Evolutionary conservation across 2,888 invertebrate genomes (phyloP), one percentile per base, ranked within the genome.

Genomic region (Iphiclides podalirius): DNA sequence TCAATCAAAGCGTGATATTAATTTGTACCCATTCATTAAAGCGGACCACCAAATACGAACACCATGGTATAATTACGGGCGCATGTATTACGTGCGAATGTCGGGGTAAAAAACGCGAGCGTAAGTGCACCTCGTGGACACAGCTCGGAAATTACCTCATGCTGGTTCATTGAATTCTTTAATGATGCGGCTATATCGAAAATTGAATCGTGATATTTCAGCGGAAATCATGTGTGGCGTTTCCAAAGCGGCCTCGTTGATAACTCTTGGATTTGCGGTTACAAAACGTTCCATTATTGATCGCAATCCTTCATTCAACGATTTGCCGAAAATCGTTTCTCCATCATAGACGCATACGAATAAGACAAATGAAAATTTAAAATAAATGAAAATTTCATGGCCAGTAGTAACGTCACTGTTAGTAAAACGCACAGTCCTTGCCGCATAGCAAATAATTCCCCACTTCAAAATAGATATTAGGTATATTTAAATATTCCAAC

Each of bases 121-220:
- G 7, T 42, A 11, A 48, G 35, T 26, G 20, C 40, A 28, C 8
- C 28, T 38, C 15, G 15, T 40, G 37, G 17, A 35, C 13, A 35
- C 40, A 40, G 38, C 13, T 26, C 28, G 44, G 40, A 45, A 39
- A 50, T 40, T 20, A 36, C 44, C 20, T 39, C 17, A 16, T 11
- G 28, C 35, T 28, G 38, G 37, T 45, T 52, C 44, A 54, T 52
- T 52, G 42, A 52, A 55, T 55, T 47, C 45, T 41, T 50, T 55
- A 42, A 55, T 55, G 34, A 47, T 42, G 37, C 37, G 26, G n/a
- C 35, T 34, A 39, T 26, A 36, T 12, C 6, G 35, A 40, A 26
- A 40, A 26, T 41, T 13, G 12, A 26, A 35, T 28, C 8, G 13
- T 37, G 39, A 39, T 40, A 40, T 40, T 41, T 37, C 28, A 31